These are phyloP conservation scores for Pristionchus japonicus DNA, from an alignment of 2,888 invertebrate genomes.

Conservation along the genomic window DNA sequence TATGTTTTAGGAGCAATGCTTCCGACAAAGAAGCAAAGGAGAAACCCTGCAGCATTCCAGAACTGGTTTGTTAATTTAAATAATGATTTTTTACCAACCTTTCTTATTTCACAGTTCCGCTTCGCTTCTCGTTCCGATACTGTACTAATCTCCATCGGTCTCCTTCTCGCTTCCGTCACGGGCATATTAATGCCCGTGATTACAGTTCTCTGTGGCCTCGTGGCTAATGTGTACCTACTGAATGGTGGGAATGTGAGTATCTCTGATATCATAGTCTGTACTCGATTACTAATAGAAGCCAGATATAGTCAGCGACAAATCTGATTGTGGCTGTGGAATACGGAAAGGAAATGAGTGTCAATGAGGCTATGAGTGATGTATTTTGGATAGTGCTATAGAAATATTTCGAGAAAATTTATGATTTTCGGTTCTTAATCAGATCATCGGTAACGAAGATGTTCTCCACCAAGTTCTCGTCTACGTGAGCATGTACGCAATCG, in stretches of 20 bases:
- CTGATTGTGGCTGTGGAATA: too few relatives aligned
- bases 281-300: too few relatives aligned
- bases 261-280: too few relatives aligned
- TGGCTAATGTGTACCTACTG: not conserved
- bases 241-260: not conserved
- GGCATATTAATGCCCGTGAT: not conserved
- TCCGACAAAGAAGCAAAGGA: not conserved
- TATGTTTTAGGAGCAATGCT: too few relatives aligned
- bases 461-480: not conserved
- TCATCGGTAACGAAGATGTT: not conserved
- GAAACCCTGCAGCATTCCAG: not conserved
- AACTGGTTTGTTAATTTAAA: not conserved
- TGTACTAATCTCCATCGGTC: not conserved
- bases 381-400: too few relatives aligned
- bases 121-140: constrained; percentile 10
- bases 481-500: not conserved
- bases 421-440: too few relatives aligned
- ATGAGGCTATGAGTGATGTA: too few relatives aligned
- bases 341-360: too few relatives aligned
- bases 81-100: not conserved
- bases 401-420: too few relatives aligned
- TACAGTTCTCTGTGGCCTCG: not conserved
- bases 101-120: not conserved
- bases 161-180: not conserved
- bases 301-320: too few relatives aligned